Percentiles rank a stretch among this genome's conserved stretches.
Conservation (phyloP, 2,888 invertebrate genomes). For the Helleia helle region DNA sequence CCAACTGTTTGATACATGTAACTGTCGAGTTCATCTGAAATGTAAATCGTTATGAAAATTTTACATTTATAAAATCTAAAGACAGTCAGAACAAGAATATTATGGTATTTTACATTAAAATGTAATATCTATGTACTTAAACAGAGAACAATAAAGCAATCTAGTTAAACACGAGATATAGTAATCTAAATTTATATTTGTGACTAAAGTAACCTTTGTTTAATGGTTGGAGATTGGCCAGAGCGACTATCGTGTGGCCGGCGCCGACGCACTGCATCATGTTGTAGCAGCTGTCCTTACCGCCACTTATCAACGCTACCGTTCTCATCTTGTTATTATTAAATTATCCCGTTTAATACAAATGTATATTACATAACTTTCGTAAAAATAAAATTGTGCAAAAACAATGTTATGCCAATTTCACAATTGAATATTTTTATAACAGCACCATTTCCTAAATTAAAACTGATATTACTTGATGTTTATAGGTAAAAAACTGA, state of each 20-base stretch:
- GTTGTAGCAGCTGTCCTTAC: slow-evolving; percentile 99
- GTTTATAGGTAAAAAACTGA: slow-evolving; percentile 10
- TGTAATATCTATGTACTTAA: no score
- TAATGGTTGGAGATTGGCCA: slow-evolving; percentile 95
- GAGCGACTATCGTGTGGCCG: slow-evolving; percentile 95
- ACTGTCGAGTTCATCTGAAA: slow-evolving; percentile 91
- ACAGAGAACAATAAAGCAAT: slow-evolving; percentile 9
- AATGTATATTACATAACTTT: slow-evolving; percentile 63
- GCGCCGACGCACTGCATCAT: slow-evolving; percentile 98
- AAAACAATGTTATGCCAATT: slow-evolving; percentile 39
- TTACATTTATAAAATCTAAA: no score
- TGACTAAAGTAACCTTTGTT: slow-evolving; percentile 77
- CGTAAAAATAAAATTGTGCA: slow-evolving; percentile 42
- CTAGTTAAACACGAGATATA: slow-evolving; percentile 15
- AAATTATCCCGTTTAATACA: slow-evolving; percentile 38
- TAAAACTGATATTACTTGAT: slow-evolving; percentile 17
- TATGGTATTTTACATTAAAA: slow-evolving; percentile 5
- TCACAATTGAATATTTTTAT: slow-evolving; percentile 42
- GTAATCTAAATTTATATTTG: slow-evolving; percentile 14
- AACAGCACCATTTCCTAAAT: slow-evolving; percentile 34
- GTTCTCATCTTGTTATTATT: slow-evolving; percentile 81
- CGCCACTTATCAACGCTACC: slow-evolving; percentile 94
- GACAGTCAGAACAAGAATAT: no score
- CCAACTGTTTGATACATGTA: slow-evolving; percentile 99
- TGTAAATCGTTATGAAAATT: no score